Base-by-base conservation (phyloP, 2,113 vertebrate genomes). In the Indicator indicator region DNA sequence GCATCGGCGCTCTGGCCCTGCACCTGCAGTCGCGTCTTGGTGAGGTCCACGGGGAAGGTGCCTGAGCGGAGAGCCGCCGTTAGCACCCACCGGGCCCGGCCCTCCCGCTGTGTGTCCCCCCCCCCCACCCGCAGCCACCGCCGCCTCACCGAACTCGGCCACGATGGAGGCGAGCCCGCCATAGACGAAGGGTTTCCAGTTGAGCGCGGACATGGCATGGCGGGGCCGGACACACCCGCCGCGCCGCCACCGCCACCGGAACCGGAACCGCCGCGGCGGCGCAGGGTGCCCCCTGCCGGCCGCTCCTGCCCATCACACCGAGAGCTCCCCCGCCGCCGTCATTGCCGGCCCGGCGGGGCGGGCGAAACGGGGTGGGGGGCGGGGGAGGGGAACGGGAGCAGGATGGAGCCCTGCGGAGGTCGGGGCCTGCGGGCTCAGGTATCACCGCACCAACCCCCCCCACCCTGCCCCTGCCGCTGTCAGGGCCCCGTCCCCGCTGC, bases 121-220 rank as follows among this genome's bases (percentile, higher is more conserved):
- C 2, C 17, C 48, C 48, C 9, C 9, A 26, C 21, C n/a, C 26
- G 26, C 11, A 12, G 27, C 6, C 27, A 4, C 69, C 60, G 7
- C 21, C 46, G 11, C 64, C 97, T 98, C 98, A 99, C 99, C 99
- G 95, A 99, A 99, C 97, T 99, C 99, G 95, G 99, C 99, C 97
- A 99, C 98, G 92, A 99, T 98, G 93, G 99, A 99, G 97, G 99
- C 99, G 98, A 99, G 98, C 92, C 99, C 99, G 93, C 99, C 99
- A 90, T 99, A 99, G 83, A 99, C 98, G 97, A 99, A 99, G 74
- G 99, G 99, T 97, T 99, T 99, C 99, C 99, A 99, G 97, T 98
- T 99, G 89, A 99, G 95, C 96, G 95, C 98, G 96, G 97, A 96
- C 99, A 99, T 99, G 91, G 98, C 98, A 94, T 98, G 96, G 93